phyloP scores from a whole-genome alignment of 2,888 invertebrate genomes.

The Synergus gifuensis region DNA sequence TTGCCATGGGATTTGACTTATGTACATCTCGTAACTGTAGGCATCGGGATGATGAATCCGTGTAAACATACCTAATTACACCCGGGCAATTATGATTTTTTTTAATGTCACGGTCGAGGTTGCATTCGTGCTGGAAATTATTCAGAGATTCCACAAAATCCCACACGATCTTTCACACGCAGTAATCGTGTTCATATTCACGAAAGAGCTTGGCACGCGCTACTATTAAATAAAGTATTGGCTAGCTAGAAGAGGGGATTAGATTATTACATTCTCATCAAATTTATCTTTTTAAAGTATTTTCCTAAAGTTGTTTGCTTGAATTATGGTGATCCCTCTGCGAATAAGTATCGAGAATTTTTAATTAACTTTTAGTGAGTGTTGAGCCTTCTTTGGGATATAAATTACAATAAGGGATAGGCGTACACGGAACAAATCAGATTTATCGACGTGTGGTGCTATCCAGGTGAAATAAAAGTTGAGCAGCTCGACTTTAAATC shows the following conservation, averaged over 20 bases:
- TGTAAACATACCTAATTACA: constrained; percentile 55
- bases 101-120: constrained; percentile 38
- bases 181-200: constrained; percentile 40
- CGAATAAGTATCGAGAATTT: not conserved
- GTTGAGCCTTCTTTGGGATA: constrained; percentile 19
- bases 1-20: not conserved
- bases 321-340: not conserved
- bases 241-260: too few relatives aligned
- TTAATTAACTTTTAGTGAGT: constrained; percentile 34
- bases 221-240: constrained; percentile 6
- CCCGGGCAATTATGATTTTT: constrained; percentile 51
- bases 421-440: constrained; percentile 22
- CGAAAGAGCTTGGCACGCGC: constrained; percentile 33
- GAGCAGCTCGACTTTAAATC: constrained; percentile 2
- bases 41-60: constrained; percentile 19
- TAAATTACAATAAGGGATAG: constrained; percentile 37
- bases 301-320: too few relatives aligned
- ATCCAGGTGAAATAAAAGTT: constrained; percentile 11
- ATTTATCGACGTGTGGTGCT: constrained; percentile 29
- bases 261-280: too few relatives aligned
- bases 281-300: too few relatives aligned
- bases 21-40: not conserved
- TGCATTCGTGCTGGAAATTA: constrained; percentile 57
- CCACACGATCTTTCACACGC: constrained; percentile 64
- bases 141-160: constrained; percentile 61